Base-by-base conservation (phyloP, 2,113 vertebrate species). In the Megaceryle maxima region DNA sequence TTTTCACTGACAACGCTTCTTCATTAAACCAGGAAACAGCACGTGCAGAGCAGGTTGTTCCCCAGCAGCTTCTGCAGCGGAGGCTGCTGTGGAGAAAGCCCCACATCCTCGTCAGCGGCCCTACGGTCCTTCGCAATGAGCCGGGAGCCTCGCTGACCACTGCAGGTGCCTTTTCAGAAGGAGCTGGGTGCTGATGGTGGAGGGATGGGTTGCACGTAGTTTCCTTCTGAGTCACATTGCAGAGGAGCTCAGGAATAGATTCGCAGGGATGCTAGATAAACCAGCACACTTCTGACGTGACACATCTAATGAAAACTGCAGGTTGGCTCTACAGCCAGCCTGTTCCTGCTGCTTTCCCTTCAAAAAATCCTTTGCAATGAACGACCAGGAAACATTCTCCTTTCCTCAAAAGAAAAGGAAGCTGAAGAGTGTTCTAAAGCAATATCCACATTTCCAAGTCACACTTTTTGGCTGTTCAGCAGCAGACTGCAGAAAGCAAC, bases 111-210 rank as follows among this genome's bases (percentile, higher is more conserved):
- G 11, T 11, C 41, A 63, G n/a, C 1, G 1, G 16, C 24, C 15
- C 4, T 16, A 28, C 5, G 4, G 31, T 11, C 35, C 15, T 21
- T 8, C 0, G 0, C 25, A 21, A 2, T 0, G 6, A 24, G 17
- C 35, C 0, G 0, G 16, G 46, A 35, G 9, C n/a, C 35, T 56
- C 35, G 14, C 39, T 4, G 10, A 33, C 11, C 22, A 11, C 19
- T 2, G 9, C 21, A 5, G 13, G 35, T 9, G 21, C 4, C 25
- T 25, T 9, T 35, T 21, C 31, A 80, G 44, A 19, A 55, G 60
- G 25, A 44, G 11, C 8, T 16, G 5, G 33, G 3, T 31, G 66
- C 20, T 72, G 57, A 15, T 39, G 46, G 2, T 22, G 53, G 11
- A 59, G 21, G 20, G n/a, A 60, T 35, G 31, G 5, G 33, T 14